Evolutionary conservation across 2,888 invertebrate species (phyloP).

Genomic region (Zygogramma bicolorata): DNA sequence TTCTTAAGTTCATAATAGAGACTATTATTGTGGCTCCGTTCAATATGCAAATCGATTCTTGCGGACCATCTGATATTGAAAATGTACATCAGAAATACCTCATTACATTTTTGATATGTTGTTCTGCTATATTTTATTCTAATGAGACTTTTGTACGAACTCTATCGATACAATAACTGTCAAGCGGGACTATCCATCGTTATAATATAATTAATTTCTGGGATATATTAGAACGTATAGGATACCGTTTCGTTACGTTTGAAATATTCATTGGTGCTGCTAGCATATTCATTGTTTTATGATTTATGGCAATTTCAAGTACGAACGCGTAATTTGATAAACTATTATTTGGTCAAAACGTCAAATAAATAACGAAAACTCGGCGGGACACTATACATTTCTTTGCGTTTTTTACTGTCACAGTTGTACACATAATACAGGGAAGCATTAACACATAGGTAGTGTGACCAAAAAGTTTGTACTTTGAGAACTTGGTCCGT

Average conservation of each 20-base stretch:
- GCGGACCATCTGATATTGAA: slow-evolving; percentile 12
- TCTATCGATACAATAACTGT: slow-evolving; percentile 38
- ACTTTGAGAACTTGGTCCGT: too few relatives aligned
- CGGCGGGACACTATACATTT: slow-evolving; percentile 18
- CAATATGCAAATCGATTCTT: slow-evolving; percentile 21
- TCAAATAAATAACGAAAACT: slow-evolving; percentile 19
- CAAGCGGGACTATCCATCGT: slow-evolving; percentile 25
- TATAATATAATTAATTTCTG: slow-evolving; percentile 28
- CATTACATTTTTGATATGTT: slow-evolving; percentile 32
- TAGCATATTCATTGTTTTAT: slow-evolving; percentile 9
- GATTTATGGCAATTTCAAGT: slow-evolving; percentile 28
- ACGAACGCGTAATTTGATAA: slow-evolving; percentile 34
- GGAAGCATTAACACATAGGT: too few relatives aligned
- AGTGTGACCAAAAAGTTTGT: too few relatives aligned
- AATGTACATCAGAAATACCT: slow-evolving; percentile 13
- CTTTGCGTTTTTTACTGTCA: background rate
- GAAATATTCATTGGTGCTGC: slow-evolving; percentile 26
- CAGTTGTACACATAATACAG: background rate
- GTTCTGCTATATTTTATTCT: slow-evolving; percentile 37
- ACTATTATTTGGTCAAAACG: slow-evolving; percentile 29
- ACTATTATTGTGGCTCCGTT: slow-evolving; percentile 14
- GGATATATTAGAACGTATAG: slow-evolving; percentile 23
- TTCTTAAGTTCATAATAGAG: background rate
- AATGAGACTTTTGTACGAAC: slow-evolving; percentile 36
- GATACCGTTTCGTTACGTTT: slow-evolving; percentile 17